Base-by-base conservation (phyloP, 2,797 vertebrate genomes). In the Hippocampus kuda region DNA sequence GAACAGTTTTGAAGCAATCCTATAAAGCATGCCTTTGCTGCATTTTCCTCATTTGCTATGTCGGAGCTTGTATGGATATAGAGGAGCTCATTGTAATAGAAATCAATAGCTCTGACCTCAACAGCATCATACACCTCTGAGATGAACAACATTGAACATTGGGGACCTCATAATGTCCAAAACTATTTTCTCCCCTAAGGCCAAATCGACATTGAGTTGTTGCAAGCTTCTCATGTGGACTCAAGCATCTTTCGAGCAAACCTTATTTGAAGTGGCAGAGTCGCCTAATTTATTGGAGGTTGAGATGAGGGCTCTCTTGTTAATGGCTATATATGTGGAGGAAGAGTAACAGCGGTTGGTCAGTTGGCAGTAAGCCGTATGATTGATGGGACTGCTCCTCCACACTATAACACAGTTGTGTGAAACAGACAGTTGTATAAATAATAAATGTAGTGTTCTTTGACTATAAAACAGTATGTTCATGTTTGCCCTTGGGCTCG, bases 401-500 rank as follows among this genome's bases (percentile, higher is more conserved):
- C 56, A 34, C 71, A 54, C 66, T 77, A 49, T 81, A 77, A 78
- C 75, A 70, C 5, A 69, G 72, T 67, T 77, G 71, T 78, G 76
- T 75, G 66, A 67, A 46, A 75, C 56, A 65, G 73, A 79, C 85
- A 81, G 76, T 82, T 86, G 80, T 77, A 64, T 80, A 84, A 86
- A 87, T 85, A 77, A 68, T 73, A 64, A 77, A 78, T 71, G 74
- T 54, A 73, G 71, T 53, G 16, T 71, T 75, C 71, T 68, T 79
- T 69, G 62, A 80, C 70, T 76, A 68, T 82, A 75, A 71, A 63
- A 41, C 73, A 75, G 70, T 64, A 70, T 75, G 84, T 75, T 76
- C 71, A 81, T 86, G 79, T 87, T 86, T 88, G 75, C 76, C 80
- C 68, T 70, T 65, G 66, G 66, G 73, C 81, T 85, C 77, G 83